Evolutionary conservation across 2,888 invertebrate genomes (phyloP).

Genomic region (Macrosoma leucophasiata): DNA sequence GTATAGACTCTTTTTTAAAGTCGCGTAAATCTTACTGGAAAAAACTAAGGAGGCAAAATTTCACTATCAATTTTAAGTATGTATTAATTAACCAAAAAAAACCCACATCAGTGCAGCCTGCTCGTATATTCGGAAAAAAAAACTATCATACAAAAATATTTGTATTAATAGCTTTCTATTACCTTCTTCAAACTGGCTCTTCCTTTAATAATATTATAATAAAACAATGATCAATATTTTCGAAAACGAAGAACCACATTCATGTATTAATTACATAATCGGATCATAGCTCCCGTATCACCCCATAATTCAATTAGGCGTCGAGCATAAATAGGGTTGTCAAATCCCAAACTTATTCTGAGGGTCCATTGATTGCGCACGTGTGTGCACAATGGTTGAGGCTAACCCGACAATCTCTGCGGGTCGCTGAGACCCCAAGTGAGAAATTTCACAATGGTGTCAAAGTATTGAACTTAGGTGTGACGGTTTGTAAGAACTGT

Average conservation of each 20-base stretch:
- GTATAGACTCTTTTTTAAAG: too few relatives aligned
- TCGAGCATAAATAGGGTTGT: constrained; percentile 59
- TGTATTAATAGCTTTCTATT: too few relatives aligned
- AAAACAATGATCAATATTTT: too few relatives aligned
- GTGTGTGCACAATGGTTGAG: constrained; percentile 58
- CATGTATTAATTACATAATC: constrained; percentile 38
- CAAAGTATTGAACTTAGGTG: constrained; percentile 59
- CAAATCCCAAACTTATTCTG: constrained; percentile 47
- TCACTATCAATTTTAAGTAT: too few relatives aligned
- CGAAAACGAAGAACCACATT: constrained; percentile 1
- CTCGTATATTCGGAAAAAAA: neutral
- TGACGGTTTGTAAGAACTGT: constrained; percentile 43
- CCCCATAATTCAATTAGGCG: constrained; percentile 68
- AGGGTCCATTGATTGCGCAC: constrained; percentile 63
- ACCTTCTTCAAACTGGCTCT: too few relatives aligned
- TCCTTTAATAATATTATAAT: constrained; percentile 1
- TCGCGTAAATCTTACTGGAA: too few relatives aligned
- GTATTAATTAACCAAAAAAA: too few relatives aligned
- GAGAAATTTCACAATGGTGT: constrained; percentile 68
- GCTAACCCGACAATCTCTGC: constrained; percentile 53
- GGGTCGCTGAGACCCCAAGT: constrained; percentile 56
- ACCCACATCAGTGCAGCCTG: too few relatives aligned
- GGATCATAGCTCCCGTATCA: constrained; percentile 44
- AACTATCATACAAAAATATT: neutral
- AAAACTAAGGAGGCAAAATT: too few relatives aligned